Base-by-base conservation (phyloP, 2,797 vertebrate species). In the Arrhamphus sclerolepis region DNA sequence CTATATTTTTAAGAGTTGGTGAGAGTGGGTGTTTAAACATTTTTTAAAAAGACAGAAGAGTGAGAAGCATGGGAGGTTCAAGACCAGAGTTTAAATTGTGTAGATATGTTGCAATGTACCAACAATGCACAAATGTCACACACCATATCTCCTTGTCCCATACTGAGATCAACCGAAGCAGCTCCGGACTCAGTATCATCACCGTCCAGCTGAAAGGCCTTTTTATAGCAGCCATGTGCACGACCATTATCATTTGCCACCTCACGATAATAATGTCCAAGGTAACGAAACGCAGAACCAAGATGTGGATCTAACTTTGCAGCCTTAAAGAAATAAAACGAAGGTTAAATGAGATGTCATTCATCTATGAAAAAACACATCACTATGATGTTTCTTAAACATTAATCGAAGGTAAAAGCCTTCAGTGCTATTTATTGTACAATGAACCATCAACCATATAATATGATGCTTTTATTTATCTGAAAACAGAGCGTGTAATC, bases 201-300 rank as follows among this genome's bases (percentile, higher is more conserved):
- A 50, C 67, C 71, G 83, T 98, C 94, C 77, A 98, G 77, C 55
- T 98, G 95, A 86, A 98, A 99, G 18, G 97, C 98, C 85, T 94
- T 97, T 84, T 92, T 96, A 77, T 96, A 99, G 87, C 98, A 99
- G 38, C 98, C 96, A 38, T 93, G 91, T 56, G 98, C 96, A 83
- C 98, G 92, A 38, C 65, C 92, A 68, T 49, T 90, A 83, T 99
- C 96, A 68, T 88, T 92, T 43, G 84, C 93, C 55, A 97, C 75
- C 49, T 94, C 93, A 68, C 90, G 91, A 79, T 98, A 99, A 84
- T 95, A 99, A 86, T 95, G 94, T 17, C 98, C 98, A 63, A 99
- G 91, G 84, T 93, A 95, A 81, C 82, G 87, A 86, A 98, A 99
- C 26, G 87, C 94, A 86, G 88, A 87, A 68, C 94, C 93, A 66